A percentile compares a stretch with the other conserved stretches of the same genome.
Conservation (phyloP, 2,888 invertebrate species). For the Alcis repandata region DNA sequence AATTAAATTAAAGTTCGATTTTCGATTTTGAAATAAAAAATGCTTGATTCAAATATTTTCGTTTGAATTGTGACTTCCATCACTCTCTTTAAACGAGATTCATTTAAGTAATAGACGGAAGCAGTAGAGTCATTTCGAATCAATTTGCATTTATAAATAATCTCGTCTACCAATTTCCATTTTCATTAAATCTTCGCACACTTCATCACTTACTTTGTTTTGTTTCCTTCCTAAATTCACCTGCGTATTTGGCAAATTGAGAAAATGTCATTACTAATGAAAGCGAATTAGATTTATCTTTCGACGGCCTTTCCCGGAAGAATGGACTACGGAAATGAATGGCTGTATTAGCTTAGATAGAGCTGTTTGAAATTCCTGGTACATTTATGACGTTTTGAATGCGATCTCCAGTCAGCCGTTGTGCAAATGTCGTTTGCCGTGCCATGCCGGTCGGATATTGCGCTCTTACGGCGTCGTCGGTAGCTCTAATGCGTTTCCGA, state of each 20-base stretch:
- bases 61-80: slow-evolving; percentile 9
- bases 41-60: not conserved
- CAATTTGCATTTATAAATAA: slow-evolving; percentile 50
- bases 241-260: slow-evolving; percentile 19
- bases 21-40: not conserved
- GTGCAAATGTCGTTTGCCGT: slow-evolving; percentile 38
- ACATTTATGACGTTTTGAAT: slow-evolving; percentile 23
- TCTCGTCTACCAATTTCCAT: slow-evolving; percentile 50
- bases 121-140: slow-evolving; percentile 42
- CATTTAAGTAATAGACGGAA: slow-evolving; percentile 38
- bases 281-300: slow-evolving; percentile 16
- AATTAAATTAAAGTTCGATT: not conserved
- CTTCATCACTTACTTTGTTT: slow-evolving; percentile 43
- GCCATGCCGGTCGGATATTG: slow-evolving; percentile 77
- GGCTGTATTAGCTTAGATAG: not conserved
- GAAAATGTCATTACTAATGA: slow-evolving; percentile 18
- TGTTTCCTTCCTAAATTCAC: slow-evolving; percentile 8
- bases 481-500: slow-evolving; percentile 82
- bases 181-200: slow-evolving; percentile 47
- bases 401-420: slow-evolving; percentile 30
- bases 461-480: slow-evolving; percentile 75
- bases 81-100: slow-evolving; percentile 35
- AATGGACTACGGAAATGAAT: not conserved
- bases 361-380: slow-evolving; percentile 1
- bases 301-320: not conserved